Conservation (phyloP, 2,888 invertebrate species). For the Melinaea marsaeus region DNA sequence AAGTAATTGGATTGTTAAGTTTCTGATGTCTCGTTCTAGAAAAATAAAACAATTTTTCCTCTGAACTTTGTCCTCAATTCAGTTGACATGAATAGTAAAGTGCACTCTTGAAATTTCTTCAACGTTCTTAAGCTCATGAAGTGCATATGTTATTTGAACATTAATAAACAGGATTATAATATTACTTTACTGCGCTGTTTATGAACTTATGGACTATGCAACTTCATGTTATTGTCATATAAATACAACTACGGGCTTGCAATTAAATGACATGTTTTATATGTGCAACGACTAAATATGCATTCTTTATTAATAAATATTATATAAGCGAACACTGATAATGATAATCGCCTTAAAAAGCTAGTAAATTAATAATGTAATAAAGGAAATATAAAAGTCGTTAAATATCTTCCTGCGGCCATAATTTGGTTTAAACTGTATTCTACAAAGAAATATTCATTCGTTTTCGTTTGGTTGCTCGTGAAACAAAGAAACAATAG, state of each 20-base stretch:
- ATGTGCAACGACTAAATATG: too few species aligned
- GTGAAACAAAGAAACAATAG: slow-evolving; percentile 25
- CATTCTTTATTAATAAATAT: too few species aligned
- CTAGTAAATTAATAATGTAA: too few species aligned
- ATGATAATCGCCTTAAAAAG: too few species aligned
- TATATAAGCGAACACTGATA: too few species aligned
- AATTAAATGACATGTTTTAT: too few species aligned
- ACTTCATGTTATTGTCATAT: too few species aligned
- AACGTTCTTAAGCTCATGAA: slow-evolving; percentile 21
- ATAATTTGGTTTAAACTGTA: background rate
- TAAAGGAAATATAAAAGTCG: too few species aligned
- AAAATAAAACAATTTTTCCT: slow-evolving; percentile 44
- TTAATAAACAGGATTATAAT: background rate
- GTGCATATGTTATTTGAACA: slow-evolving; percentile 9
- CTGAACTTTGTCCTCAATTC: slow-evolving; percentile 19
- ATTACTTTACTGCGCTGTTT: too few species aligned
- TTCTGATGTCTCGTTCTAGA: slow-evolving; percentile 43
- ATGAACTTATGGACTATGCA: too few species aligned
- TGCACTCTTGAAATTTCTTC: slow-evolving; percentile 25
- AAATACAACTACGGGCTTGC: too few species aligned
- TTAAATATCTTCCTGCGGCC: background rate
- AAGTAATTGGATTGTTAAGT: slow-evolving; percentile 69
- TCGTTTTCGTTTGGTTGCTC: slow-evolving; percentile 3
- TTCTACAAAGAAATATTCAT: background rate
- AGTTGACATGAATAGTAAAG: slow-evolving; percentile 24